phyloP scores from a whole-genome alignment of 37 sponge, comb jelly and placozoan genomes.

The Petrosia ficiformis region DNA sequence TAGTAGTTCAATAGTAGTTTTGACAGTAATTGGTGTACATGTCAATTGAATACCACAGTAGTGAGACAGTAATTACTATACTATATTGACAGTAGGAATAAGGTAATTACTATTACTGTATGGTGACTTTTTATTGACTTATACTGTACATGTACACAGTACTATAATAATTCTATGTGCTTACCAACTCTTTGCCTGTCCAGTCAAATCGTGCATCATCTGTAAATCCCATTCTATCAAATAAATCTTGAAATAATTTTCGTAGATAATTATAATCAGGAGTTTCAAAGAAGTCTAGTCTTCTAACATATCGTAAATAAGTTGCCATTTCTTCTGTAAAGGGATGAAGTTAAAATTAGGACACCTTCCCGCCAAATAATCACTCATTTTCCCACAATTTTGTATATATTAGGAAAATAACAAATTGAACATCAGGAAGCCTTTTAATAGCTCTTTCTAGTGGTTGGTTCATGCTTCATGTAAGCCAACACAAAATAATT shows the following conservation, averaged over 20 bases:
- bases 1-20: too few species aligned
- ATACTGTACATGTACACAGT: too few species aligned
- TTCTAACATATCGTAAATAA: slow-evolving; percentile 92
- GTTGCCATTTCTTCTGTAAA: slow-evolving; percentile 88
- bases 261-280: slow-evolving; percentile 94
- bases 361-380: background rate
- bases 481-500: too few species aligned
- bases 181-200: slow-evolving; percentile 92
- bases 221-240: slow-evolving; percentile 78
- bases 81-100: too few species aligned
- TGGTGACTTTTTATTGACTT: too few species aligned
- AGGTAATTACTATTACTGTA: too few species aligned
- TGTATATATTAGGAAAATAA: background rate
- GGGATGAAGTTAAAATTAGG: background rate
- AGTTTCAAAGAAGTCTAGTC: slow-evolving; percentile 95
- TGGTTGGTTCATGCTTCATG: too few species aligned
- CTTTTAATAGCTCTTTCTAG: too few species aligned
- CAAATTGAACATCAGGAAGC: too few species aligned
- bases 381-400: background rate
- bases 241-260: slow-evolving; percentile 88
- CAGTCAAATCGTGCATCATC: slow-evolving; percentile 94
- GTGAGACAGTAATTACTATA: too few species aligned
- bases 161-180: background rate
- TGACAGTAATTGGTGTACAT: too few species aligned
- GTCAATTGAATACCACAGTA: too few species aligned